Evolutionary conservation across 2,113 vertebrate species (phyloP).

Genomic region (Glaucidium brasilianum): DNA sequence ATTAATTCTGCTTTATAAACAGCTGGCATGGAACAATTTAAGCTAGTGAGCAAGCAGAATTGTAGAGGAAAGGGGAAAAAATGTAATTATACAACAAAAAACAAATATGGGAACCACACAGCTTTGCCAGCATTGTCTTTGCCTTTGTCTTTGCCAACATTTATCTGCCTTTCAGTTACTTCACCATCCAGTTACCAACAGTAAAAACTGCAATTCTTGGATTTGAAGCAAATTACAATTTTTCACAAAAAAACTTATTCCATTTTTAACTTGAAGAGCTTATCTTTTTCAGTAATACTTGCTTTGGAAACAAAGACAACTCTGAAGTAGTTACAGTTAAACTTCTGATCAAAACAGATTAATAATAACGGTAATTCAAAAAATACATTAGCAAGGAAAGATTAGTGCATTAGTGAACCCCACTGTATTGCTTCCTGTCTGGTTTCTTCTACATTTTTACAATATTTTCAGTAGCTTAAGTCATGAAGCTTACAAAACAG

Average conservation of each 20-base stretch:
- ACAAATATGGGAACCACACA: neutral
- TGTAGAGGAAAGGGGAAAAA: neutral
- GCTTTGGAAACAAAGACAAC: neutral
- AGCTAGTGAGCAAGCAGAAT: slow-evolving; percentile 32
- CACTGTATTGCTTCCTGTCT: neutral
- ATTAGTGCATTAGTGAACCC: neutral
- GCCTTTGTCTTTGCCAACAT: neutral
- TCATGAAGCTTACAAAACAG: neutral
- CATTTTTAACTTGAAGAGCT: neutral
- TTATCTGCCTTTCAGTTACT: neutral
- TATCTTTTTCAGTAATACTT: neutral
- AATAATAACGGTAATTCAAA: neutral
- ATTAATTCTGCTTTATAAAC: slow-evolving; percentile 41
- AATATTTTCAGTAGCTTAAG: neutral
- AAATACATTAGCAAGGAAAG: neutral
- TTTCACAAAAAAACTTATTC: neutral
- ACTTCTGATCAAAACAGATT: neutral
- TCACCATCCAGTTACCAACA: neutral
- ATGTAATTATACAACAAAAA: slow-evolving; percentile 41
- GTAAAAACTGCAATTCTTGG: neutral
- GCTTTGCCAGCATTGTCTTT: slow-evolving; percentile 38
- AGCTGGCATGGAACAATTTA: slow-evolving; percentile 35
- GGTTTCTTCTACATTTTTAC: neutral
- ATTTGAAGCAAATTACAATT: neutral
- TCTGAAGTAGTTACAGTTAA: neutral